A percentile compares a stretch with the other conserved stretches of the same genome.
Evolutionary conservation across 2,113 vertebrate species (phyloP).

Genomic region (Lophotis ruficrista): DNA sequence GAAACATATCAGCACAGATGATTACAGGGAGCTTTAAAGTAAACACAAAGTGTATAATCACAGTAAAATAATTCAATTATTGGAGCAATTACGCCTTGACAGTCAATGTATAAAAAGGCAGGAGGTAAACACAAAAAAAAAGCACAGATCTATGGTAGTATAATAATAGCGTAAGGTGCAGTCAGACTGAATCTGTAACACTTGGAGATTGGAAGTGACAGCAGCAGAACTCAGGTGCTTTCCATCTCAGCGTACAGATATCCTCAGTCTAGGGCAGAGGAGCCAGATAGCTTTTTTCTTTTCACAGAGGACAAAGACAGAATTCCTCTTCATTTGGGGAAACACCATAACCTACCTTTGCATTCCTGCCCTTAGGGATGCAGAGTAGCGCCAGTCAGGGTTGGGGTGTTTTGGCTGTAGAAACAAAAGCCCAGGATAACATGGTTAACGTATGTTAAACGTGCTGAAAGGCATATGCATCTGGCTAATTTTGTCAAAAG

Average conservation of each 20-base stretch:
- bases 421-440: conserved; percentile 71
- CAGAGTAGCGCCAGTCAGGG: conserved; percentile 96
- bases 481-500: background rate
- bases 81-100: background rate
- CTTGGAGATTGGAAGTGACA: background rate
- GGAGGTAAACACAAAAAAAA: background rate
- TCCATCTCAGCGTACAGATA: background rate
- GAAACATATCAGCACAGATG: background rate
- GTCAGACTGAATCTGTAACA: background rate
- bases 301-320: background rate
- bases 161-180: background rate
- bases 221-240: conserved; percentile 15
- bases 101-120: background rate
- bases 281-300: background rate
- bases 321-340: background rate
- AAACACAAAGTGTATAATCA: background rate
- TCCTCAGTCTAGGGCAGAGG: background rate
- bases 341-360: conserved; percentile 85
- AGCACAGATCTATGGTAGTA: background rate
- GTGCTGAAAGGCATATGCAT: background rate
- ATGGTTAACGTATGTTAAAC: conserved; percentile 14
- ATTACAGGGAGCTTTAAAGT: background rate
- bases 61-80: conserved; percentile 32
- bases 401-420: conserved; percentile 90
- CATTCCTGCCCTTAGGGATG: conserved; percentile 95